Percentiles rank a stretch among this genome's conserved stretches.
phyloP scores from a whole-genome alignment of 1,140 invertebrate species.

The Ruditapes philippinarum region DNA sequence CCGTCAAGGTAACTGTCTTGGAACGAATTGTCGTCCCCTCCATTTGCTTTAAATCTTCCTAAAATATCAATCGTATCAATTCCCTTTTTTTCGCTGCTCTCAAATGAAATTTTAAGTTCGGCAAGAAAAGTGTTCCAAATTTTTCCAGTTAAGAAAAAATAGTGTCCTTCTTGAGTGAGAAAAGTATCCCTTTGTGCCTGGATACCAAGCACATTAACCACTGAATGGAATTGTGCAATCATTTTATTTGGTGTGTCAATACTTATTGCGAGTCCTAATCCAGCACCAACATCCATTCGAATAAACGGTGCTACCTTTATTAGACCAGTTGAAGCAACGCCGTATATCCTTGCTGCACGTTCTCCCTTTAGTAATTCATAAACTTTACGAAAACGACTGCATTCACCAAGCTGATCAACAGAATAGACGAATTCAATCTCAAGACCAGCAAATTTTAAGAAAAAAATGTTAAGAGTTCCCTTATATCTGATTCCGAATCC shows the following conservation, averaged over 20 bases:
- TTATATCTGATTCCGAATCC: constrained; percentile 38
- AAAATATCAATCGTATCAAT: background rate
- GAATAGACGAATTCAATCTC: constrained; percentile 46
- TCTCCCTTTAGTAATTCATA: background rate
- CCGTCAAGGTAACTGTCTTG: constrained; percentile 33
- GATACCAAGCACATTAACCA: constrained; percentile 11
- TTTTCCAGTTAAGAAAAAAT: constrained; percentile 33
- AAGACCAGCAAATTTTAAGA: background rate
- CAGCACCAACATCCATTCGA: constrained; percentile 9
- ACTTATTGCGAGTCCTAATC: constrained; percentile 25
- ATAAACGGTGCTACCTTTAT: constrained; percentile 4
- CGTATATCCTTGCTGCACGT: constrained; percentile 12
- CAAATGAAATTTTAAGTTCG: constrained; percentile 8
- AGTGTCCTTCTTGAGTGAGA: background rate
- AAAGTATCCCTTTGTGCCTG: background rate
- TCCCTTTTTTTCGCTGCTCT: background rate
- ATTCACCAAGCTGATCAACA: background rate
- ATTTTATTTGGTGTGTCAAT: constrained; percentile 1
- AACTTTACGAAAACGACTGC: constrained; percentile 13
- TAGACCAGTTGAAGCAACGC: background rate
- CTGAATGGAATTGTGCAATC: background rate
- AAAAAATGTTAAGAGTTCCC: background rate
- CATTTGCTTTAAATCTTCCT: constrained; percentile 34
- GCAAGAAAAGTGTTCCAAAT: constrained; percentile 62
- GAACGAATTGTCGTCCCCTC: background rate